phyloP scores from a whole-genome alignment of 2,797 vertebrate genomes.

The Micromesistius poutassou region DNA sequence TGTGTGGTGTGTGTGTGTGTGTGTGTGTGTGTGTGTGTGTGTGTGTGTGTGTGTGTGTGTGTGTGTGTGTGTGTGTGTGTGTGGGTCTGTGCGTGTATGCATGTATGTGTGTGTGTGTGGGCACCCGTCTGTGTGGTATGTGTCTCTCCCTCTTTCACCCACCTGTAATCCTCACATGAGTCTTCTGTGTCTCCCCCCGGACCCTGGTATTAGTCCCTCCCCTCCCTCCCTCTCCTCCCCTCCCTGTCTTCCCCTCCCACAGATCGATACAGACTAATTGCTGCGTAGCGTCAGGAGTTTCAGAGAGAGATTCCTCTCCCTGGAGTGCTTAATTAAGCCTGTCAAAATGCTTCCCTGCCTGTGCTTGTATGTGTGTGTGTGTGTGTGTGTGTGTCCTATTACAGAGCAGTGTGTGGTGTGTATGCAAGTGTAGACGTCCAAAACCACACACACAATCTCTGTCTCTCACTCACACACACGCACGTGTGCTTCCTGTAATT shows the following conservation, averaged over 20 bases:
- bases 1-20: background rate
- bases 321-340: conserved; percentile 35
- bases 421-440: background rate
- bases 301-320: background rate
- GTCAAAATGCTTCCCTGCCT: conserved; percentile 22
- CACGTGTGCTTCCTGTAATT: too few relatives aligned
- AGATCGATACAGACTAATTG: conserved; percentile 1
- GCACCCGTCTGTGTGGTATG: background rate
- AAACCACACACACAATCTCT: too few relatives aligned
- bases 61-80: too few relatives aligned
- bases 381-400: background rate
- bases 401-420: background rate
- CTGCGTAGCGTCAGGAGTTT: background rate
- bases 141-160: background rate
- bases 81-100: background rate
- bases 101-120: background rate
- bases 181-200: background rate
- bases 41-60: background rate
- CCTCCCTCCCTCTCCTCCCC: background rate
- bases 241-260: conserved; percentile 13
- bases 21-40: background rate
- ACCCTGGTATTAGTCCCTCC: background rate
- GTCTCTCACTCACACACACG: too few relatives aligned
- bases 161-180: background rate
- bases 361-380: conserved; percentile 11